phyloP scores from a whole-genome alignment of 1,140 invertebrate species.

The Berghia stephanieae region DNA sequence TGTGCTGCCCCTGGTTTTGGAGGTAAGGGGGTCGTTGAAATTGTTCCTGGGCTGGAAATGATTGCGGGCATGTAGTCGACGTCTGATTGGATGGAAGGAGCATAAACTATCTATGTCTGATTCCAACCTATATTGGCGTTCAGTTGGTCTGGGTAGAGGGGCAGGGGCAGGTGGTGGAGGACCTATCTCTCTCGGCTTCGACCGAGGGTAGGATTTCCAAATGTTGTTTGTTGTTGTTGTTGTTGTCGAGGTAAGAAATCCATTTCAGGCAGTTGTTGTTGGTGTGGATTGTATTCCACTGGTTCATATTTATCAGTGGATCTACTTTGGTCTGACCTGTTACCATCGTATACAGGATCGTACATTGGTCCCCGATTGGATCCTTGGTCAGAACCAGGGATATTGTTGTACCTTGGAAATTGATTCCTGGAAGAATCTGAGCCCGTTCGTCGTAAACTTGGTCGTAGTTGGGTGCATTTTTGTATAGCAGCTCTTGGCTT shows the following conservation, averaged over 20 bases:
- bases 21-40: neutral
- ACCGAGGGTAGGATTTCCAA: neutral
- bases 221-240: no score
- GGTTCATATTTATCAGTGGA: slow-evolving; percentile 25
- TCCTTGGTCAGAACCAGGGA: neutral
- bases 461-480: no score
- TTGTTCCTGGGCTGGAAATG: neutral
- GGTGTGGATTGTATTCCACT: slow-evolving; percentile 1
- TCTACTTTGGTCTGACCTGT: neutral
- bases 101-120: neutral
- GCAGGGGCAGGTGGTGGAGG: neutral
- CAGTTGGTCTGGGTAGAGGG: neutral
- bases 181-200: neutral
- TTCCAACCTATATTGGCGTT: no score
- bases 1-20: neutral
- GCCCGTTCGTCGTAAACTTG: neutral
- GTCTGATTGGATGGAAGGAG: neutral
- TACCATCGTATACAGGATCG: neutral
- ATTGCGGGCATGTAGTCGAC: slow-evolving; percentile 24
- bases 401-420: neutral
- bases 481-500: neutral
- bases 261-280: slow-evolving; percentile 17
- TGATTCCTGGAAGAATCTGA: neutral
- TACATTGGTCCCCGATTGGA: neutral
- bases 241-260: slow-evolving; percentile 16